A percentile compares a stretch with the other conserved stretches of the same genome.
Evolutionary conservation across 2,888 invertebrate species (phyloP).

Genomic region (Tetanocera ferruginea): DNA sequence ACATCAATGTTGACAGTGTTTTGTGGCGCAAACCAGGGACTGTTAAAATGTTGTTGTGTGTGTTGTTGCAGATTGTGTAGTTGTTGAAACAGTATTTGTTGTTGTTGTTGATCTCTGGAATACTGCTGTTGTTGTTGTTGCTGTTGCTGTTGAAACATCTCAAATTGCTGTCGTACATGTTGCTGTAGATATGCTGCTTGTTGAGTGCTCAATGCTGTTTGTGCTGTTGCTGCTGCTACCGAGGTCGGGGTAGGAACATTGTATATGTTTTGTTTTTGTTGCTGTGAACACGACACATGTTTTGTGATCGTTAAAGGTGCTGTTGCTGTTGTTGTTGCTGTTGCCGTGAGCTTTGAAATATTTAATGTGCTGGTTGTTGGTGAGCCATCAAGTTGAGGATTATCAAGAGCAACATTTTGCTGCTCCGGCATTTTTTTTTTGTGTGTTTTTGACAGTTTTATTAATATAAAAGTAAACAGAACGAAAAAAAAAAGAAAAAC

Average conservation of each 20-base stretch:
- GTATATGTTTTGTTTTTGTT: not conserved
- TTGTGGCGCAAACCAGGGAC: conserved; percentile 54
- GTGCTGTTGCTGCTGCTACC: conserved; percentile 33
- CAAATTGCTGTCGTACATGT: conserved; percentile 53
- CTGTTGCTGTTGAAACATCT: conserved; percentile 49
- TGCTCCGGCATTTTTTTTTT: conserved; percentile 38
- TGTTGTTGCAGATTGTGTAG: conserved; percentile 59
- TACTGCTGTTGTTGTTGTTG: conserved; percentile 45
- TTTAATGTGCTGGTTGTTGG: conserved; percentile 41
- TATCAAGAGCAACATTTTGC: conserved; percentile 61
- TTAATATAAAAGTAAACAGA: conserved; percentile 44
- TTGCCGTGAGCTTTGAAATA: conserved; percentile 39
- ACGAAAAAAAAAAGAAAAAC: conserved; percentile 59
- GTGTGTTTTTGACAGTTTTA: not conserved
- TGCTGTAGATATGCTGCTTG: conserved; percentile 44
- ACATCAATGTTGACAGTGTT: conserved; percentile 42
- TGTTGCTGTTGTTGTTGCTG: conserved; percentile 25
- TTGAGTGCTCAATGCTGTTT: conserved; percentile 44
- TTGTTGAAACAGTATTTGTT: conserved; percentile 63
- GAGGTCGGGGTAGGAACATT: not conserved
- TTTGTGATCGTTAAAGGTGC: conserved; percentile 10
- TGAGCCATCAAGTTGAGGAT: conserved; percentile 51
- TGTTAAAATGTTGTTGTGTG: conserved; percentile 54
- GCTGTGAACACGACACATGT: not conserved
- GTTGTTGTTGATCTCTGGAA: conserved; percentile 51